Evolutionary conservation across 30 jellyfish, hydroid and myxozoan genomes (phyloP).

Genomic region (Mastigias papua): DNA sequence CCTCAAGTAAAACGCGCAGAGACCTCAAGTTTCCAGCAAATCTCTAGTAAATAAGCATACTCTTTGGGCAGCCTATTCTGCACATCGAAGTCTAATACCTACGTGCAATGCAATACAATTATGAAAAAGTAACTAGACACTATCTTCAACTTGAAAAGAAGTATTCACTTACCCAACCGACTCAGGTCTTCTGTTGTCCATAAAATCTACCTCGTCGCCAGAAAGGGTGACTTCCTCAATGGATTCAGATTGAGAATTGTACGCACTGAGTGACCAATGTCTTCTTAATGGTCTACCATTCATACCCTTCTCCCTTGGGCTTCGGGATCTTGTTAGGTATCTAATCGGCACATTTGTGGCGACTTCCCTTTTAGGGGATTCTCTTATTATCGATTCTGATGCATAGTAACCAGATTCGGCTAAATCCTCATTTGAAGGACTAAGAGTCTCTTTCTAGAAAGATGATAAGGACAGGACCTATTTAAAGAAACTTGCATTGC

Average conservation of each 20-base stretch:
- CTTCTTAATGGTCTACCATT: background rate
- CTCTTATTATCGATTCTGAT: slow-evolving; percentile 61
- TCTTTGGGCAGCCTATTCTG: too few relatives aligned
- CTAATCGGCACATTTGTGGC: slow-evolving; percentile 43
- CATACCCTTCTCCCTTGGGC: slow-evolving; percentile 54
- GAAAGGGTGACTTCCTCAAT: slow-evolving; percentile 42
- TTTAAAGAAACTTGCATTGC: background rate
- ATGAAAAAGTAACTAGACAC: too few relatives aligned
- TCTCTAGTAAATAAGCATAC: too few relatives aligned
- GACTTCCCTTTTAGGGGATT: slow-evolving; percentile 52
- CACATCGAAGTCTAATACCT: too few relatives aligned
- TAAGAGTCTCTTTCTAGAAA: slow-evolving; percentile 40
- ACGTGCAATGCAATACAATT: too few relatives aligned
- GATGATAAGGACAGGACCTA: background rate
- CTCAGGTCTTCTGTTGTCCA: slow-evolving; percentile 26
- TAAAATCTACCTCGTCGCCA: background rate
- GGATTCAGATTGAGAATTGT: slow-evolving; percentile 39
- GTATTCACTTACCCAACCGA: slow-evolving; percentile 37
- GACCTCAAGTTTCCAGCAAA: too few relatives aligned
- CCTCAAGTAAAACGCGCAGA: too few relatives aligned
- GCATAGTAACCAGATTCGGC: slow-evolving; percentile 82
- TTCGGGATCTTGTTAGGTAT: slow-evolving; percentile 66
- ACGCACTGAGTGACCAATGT: slow-evolving; percentile 69
- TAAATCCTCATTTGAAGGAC: slow-evolving; percentile 64
- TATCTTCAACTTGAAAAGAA: too few relatives aligned